Conservation (phyloP, 1,140 invertebrate species). For the Calosoma granatense region DNA sequence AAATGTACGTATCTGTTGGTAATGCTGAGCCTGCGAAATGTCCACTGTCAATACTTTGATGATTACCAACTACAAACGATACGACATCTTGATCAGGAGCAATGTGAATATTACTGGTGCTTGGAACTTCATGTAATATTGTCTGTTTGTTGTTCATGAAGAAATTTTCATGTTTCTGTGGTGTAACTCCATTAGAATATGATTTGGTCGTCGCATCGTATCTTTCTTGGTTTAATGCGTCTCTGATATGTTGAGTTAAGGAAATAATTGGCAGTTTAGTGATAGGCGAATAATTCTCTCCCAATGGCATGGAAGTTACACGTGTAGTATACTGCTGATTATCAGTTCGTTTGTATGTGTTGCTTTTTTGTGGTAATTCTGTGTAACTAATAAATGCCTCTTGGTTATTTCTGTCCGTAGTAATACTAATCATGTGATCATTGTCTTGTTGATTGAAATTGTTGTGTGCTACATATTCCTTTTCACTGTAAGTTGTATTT, state of each 20-base stretch:
- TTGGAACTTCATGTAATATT: conserved; percentile 34
- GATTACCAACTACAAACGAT: conserved; percentile 50
- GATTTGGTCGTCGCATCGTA: conserved; percentile 19
- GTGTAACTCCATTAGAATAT: conserved; percentile 13
- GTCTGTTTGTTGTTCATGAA: conserved; percentile 9
- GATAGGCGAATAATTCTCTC: conserved; percentile 28
- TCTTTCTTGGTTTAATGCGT: conserved; percentile 32
- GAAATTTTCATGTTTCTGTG: not conserved
- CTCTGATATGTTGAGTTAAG: conserved; percentile 28
- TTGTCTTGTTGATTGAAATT: too few relatives aligned
- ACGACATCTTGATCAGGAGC: conserved; percentile 51
- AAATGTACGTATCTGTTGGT: conserved; percentile 37
- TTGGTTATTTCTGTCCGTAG: too few relatives aligned
- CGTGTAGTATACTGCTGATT: too few relatives aligned
- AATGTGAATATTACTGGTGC: conserved; percentile 51
- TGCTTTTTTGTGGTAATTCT: too few relatives aligned
- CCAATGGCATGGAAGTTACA: conserved; percentile 32
- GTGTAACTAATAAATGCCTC: too few relatives aligned
- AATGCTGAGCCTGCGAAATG: conserved; percentile 37
- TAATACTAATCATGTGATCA: too few relatives aligned
- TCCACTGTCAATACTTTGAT: conserved; percentile 45
- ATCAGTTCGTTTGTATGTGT: too few relatives aligned
- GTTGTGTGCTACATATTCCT: too few relatives aligned
- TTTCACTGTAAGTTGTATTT: too few relatives aligned
- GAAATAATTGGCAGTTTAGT: conserved; percentile 27